Conservation (phyloP, 2,113 vertebrate genomes). For the Corythornis cristatus region DNA sequence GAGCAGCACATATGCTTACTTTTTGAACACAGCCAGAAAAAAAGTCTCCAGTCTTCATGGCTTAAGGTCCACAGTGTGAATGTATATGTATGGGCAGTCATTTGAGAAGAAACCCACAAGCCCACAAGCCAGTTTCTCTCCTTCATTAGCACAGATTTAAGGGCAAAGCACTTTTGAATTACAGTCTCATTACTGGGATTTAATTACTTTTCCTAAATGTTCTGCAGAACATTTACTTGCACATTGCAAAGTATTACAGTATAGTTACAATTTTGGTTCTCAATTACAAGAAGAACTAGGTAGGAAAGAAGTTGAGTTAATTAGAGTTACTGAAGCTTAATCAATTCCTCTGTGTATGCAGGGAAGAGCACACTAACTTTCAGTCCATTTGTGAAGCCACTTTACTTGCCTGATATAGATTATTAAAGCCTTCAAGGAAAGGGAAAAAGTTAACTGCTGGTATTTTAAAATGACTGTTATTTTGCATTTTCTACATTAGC, state of each 20-base stretch:
- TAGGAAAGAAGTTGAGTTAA: slow-evolving; percentile 56
- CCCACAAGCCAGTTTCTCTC: neutral
- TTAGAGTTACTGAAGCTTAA: slow-evolving; percentile 62
- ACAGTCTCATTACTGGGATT: slow-evolving; percentile 57
- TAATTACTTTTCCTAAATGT: slow-evolving; percentile 69
- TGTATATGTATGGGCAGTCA: neutral
- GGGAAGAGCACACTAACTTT: neutral
- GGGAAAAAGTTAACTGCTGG: neutral
- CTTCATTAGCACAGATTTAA: slow-evolving; percentile 38
- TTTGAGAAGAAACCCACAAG: neutral
- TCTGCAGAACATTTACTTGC: slow-evolving; percentile 65
- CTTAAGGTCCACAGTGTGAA: neutral
- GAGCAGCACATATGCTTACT: neutral
- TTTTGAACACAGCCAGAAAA: neutral
- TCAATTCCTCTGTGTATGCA: slow-evolving; percentile 44
- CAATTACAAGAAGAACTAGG: slow-evolving; percentile 52
- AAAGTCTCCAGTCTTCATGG: neutral
- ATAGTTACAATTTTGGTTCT: slow-evolving; percentile 49
- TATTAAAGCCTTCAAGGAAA: neutral
- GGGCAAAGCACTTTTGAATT: slow-evolving; percentile 43
- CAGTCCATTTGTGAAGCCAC: slow-evolving; percentile 12
- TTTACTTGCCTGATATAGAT: neutral
- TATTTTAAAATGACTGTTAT: neutral
- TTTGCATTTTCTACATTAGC: neutral
- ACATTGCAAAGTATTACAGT: slow-evolving; percentile 63